phyloP scores from a whole-genome alignment of 1,140 invertebrate species.

The Drosophila ercepeae region DNA sequence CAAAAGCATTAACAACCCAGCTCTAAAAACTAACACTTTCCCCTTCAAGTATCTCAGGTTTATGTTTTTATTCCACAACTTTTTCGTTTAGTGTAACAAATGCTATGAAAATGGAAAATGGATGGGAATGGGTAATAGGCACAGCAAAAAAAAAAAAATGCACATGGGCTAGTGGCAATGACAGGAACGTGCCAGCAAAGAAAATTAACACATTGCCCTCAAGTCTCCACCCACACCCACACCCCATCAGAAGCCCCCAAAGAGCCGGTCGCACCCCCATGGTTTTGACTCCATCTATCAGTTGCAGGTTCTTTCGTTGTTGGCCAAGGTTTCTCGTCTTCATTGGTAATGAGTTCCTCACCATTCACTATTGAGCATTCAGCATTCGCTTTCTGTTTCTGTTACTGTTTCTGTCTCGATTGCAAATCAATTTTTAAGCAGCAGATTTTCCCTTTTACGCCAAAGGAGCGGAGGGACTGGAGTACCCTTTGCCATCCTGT shows the following conservation, averaged over 20 bases:
- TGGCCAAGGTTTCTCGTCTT: constrained; percentile 10
- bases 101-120: background rate
- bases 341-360: constrained; percentile 31
- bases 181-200: constrained; percentile 46
- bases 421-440: constrained; percentile 42
- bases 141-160: constrained; percentile 38
- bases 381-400: constrained; percentile 1
- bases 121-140: constrained; percentile 38
- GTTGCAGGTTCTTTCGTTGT: background rate
- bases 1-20: too few species aligned
- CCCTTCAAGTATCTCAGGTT: too few species aligned
- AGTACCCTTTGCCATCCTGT: too few species aligned
- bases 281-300: background rate
- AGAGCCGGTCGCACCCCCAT: background rate
- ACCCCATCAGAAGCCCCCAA: background rate
- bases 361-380: background rate
- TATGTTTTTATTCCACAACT: too few species aligned
- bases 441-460: constrained; percentile 11
- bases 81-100: background rate
- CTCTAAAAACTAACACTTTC: too few species aligned
- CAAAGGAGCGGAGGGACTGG: too few species aligned
- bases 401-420: background rate
- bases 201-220: constrained; percentile 48
- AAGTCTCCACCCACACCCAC: constrained; percentile 2
- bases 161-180: constrained; percentile 51